Base-by-base conservation (phyloP, 1,140 invertebrate species). In the Leucophenga varia region DNA sequence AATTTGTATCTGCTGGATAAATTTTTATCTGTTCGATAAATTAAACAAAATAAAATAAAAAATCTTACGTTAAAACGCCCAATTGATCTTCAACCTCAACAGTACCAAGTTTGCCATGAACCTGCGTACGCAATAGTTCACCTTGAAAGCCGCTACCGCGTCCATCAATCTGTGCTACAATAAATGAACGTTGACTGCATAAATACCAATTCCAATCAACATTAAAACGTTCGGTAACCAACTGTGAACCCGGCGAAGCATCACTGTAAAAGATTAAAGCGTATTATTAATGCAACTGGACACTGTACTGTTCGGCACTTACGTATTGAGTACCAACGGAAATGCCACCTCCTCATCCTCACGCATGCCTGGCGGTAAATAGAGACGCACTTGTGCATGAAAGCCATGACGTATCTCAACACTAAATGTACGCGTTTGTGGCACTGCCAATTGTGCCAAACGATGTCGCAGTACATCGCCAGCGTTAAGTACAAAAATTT, bases 41-140 rank as follows among this genome's bases (percentile, higher is more conserved):
- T n/a, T n/a, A n/a, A n/a, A n/a, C n/a, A n/a, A n/a, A n/a, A n/a
- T n/a, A n/a, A n/a, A n/a, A n/a, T n/a, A n/a, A n/a, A n/a, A n/a
- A n/a, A n/a, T n/a, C 77, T 77, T 73, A 86, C 77, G 82, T 84
- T 17, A 92, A 76, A 6, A 92, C 92, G 18, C 86, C 86, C 17
- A 96, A 81, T 76, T 95, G 89, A 77, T 97, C 93, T 69, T 93
- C 86, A 0, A 95, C 82, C 54, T 85, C 84, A 2, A 84, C 80
- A 3, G 81, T 78, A 17, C 83, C 78, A 25, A 85, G 72, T 43
- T 79, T 80, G 48, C 83, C 81, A 60, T 89, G 88, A 8, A 91
- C 80, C 68, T 88, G 81, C 47, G 88, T 84, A 51, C 86, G 77
- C 40, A 88, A 77, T 21, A 83, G 80, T 53, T 90, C 84, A 10